A percentile compares a stretch with the other conserved stretches of the same genome.
These are phyloP conservation scores for Spheniscus mendiculus DNA, from an alignment of 2,113 vertebrate genomes.

Conservation along the genomic window DNA sequence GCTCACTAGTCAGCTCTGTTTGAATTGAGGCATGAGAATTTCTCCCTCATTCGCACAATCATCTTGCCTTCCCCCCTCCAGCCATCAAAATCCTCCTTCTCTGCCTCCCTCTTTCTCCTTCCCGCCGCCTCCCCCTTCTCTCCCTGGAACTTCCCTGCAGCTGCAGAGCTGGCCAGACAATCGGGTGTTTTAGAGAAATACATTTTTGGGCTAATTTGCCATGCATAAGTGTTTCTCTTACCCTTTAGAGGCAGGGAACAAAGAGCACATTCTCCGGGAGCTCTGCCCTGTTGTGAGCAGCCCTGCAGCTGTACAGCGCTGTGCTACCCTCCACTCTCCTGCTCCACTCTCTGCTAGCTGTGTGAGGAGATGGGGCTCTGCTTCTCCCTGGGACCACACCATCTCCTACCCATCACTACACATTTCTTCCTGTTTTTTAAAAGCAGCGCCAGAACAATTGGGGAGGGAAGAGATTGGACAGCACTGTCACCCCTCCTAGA, in stretches of 20 bases:
- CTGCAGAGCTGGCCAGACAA: slow-evolving; percentile 84
- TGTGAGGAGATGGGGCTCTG: slow-evolving; percentile 40
- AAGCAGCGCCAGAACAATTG: slow-evolving; percentile 6
- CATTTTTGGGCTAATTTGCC: slow-evolving; percentile 87
- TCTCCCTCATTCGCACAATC: background rate
- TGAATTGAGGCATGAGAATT: slow-evolving; percentile 34
- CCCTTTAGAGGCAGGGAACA: slow-evolving; percentile 83
- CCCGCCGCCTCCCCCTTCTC: slow-evolving; percentile 67
- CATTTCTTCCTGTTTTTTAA: background rate
- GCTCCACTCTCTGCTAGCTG: slow-evolving; percentile 60
- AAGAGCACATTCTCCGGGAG: slow-evolving; percentile 77
- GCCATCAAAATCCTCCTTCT: slow-evolving; percentile 57
- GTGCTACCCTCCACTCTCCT: slow-evolving; percentile 71
- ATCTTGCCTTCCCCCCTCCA: background rate
- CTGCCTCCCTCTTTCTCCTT: slow-evolving; percentile 69
- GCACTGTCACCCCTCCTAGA: background rate
- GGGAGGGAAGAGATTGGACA: background rate
- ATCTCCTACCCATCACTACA: background rate
- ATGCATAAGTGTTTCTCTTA: slow-evolving; percentile 87
- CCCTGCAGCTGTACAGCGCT: slow-evolving; percentile 79
- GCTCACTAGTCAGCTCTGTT: background rate
- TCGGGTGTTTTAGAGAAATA: slow-evolving; percentile 86
- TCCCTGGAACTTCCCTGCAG: slow-evolving; percentile 83
- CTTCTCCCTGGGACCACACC: slow-evolving; percentile 46
- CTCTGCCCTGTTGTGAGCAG: slow-evolving; percentile 78